Evolutionary conservation across 2,888 invertebrate species (phyloP), one percentile per base, ranked within the genome.

Genomic region (Onchidella celtica): DNA sequence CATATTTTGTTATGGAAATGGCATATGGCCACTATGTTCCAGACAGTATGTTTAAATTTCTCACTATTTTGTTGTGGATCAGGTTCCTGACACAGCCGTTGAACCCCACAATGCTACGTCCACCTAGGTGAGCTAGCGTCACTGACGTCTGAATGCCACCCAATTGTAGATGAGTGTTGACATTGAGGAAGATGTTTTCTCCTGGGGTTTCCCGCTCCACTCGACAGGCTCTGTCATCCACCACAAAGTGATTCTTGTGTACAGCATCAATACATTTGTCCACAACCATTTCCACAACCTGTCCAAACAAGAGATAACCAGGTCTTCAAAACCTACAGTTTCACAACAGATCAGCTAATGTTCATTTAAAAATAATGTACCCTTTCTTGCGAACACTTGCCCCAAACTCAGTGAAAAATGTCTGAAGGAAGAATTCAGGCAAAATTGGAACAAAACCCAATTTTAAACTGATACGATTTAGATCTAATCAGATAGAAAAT

Each of bases 51-150:
- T n/a, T n/a, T n/a, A n/a, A n/a, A n/a, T 11, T 9, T 29, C 89
- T 84, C 83, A 94, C 94, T 92, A 93, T 91, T 90, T 98, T 98
- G 92, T 99, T 99, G 92, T 99, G 98, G 91, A 98, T 96, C 72
- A 99, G 94, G 93, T 99, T 98, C 89, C 97, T 95, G 84, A 99
- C 97, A 94, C 99, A 99, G 17, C 99, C 99, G 91, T 97, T 97
- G 92, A 99, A 99, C 32, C 97, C 97, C 94, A 97, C 96, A 11
- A 83, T 65, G 3, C 85, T 86, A 32, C 89, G 85, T 34, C 85
- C 84, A 3, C 72, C 68, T 0, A 89, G 88, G 29, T 76, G 69
- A 1, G 14, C 27, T 4, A 77, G 21, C 65, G 80, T 85, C 1
- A 55, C 68, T 9, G 85, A 85, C 9, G 83, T 61, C 34, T 74